Base-by-base conservation (phyloP, 2,113 vertebrate species). In the Gadus macrocephalus region DNA sequence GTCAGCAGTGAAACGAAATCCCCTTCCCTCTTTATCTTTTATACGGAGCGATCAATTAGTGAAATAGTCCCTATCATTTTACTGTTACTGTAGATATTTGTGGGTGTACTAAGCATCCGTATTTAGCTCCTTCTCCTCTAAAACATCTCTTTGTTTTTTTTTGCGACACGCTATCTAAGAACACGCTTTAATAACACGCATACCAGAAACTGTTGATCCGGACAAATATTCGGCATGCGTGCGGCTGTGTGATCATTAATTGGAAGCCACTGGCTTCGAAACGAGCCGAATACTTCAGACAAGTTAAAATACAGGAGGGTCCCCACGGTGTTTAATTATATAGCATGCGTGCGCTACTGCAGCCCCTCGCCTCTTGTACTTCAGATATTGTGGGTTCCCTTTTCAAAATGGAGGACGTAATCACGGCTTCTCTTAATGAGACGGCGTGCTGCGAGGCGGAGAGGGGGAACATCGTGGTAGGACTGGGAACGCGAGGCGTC, bases 381-480 rank as follows among this genome's bases (percentile, higher is more conserved):
- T 35, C 31, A 35, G 31, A 65, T 72, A 25, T 59, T 61, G 53
- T 4, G 31, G 66, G 53, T 69, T 60, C 12, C 64, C 65, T 42
- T 38, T 2, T 66, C 20, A 15, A 42, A 72, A 17, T 25, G 61
- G 59, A 61, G n/a, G 3, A 20, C 64, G 68, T 72, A 69, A 69
- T 72, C 53, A 62, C 56, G 16, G 53, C 49, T 72, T 15, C 35
- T 53, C 8, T 4, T 66, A 62, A 68, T 60, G 64, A 53, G 22
- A 67, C 0, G 20, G 15, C 31, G 4, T 15, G 28, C 3, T 3
- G 11, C 15, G 22, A 67, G 15, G 20, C 20, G 22, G 20, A 49
- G 31, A 19, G 25, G 25, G 25, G 3, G 4, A 62, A 35, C 31
- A 9, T 55, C 53, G 16, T 35, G 4, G 31, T 35, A 25, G 60